Base-by-base conservation (phyloP, 1,140 invertebrate species). In the Cydia strobilella region DNA sequence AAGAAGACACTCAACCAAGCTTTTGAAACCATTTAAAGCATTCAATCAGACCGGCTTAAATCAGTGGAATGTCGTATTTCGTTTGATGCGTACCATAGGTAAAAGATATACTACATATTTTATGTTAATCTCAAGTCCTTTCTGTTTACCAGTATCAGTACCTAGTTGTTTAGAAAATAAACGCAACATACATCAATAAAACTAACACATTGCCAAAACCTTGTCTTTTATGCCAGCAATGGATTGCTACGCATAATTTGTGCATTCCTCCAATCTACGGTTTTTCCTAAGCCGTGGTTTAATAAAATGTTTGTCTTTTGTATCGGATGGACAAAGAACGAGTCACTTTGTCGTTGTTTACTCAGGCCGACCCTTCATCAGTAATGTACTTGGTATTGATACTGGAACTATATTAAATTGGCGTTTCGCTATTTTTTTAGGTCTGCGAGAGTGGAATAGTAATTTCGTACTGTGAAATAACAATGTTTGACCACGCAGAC, bases 381-480 rank as follows among this genome's bases (percentile, higher is more conserved):
- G 23, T 27, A 35, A 66, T 35, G 63, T 66, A 31, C 63, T 27
- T 18, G n/a, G 27, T 66, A 66, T 66, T 66, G 63, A 66, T 66
- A 66, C 63, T 27, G 63, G 63, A 66, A 66, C 63, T 66, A 31
- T 66, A 66, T 66, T 66, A 66, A 66, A 66, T 66, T 35, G 27
- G 27, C 63, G 63, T n/a, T 66, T 63, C 25, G 2, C 10, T 66
- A 6, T 66, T 66, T 66, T 66, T 35, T 66, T 66, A 66, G 63
- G 63, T 5, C 27, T n/a, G 2, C 23, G 18, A 15, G 63, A 66
- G 23, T 6, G 18, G 54, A 59, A 59, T 59, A 59, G 54, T 59
- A 20, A 59, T 59, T 59, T 59, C 20, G 9, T 20, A 23, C 54
- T 12, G 54, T 12, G 54, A 23, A 23, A 59, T 59, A 23, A 59